Evolutionary conservation across 2,888 invertebrate species (phyloP), one percentile per base, ranked within the genome.

Genomic region (Drosophila monieri): DNA sequence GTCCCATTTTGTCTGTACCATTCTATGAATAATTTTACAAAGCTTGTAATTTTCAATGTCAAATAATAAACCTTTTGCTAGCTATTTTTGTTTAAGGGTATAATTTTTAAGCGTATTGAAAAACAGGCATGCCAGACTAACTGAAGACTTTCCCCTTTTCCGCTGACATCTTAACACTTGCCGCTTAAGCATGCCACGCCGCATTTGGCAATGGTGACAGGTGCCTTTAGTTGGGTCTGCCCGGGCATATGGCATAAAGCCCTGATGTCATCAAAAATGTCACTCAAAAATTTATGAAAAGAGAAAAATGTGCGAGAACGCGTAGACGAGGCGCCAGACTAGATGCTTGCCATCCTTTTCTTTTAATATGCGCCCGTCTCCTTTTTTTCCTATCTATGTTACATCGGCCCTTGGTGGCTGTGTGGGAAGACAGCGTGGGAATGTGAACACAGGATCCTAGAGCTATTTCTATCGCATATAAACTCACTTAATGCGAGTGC

Each of bases 201-300:
- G 78, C 76, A 88, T 87, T 87, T 88, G 87, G 83, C 79, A 85
- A 78, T 73, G 88, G 78, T 85, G 85, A 85, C 85, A 85, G 89
- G 85, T 88, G 85, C 77, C 88, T 85, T 88, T 85, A 79, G 88
- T 81, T 79, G 79, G 73, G 55, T 55, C 62, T 73, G 73, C 64
- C 66, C 65, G 62, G 66, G 70, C 73, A 68, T 70, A 68, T 57
- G 73, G 74, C 75, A 71, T 79, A 88, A 87, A 81, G 78, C 81
- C 80, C 80, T 64, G 66, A 74, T 88, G 89, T 89, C 89, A 88
- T 89, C 87, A 89, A 89, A 88, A 86, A 72, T 89, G 85, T 89
- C 89, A 89, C 89, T 89, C 83, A 89, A 81, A 89, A 79, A 89
- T 89, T 77, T 80, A 88, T 86, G 89, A 86, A 88, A 88, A 70